phyloP scores from a whole-genome alignment of 2,113 vertebrate species.

The Perca schrenkii region DNA sequence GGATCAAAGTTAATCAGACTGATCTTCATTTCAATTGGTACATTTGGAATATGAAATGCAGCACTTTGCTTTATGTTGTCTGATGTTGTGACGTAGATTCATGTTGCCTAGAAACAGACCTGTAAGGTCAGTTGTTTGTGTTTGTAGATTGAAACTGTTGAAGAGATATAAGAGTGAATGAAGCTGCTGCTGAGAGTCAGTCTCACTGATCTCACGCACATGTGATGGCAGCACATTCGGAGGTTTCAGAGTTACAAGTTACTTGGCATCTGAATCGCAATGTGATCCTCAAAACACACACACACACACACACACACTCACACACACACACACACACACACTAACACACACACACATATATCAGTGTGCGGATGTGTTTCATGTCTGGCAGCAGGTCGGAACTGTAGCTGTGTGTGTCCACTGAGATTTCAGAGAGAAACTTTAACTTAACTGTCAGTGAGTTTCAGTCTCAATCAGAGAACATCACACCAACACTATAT shows the following conservation, averaged over 20 bases:
- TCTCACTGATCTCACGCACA: not conserved
- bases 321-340: constrained; percentile 9
- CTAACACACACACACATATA: not conserved
- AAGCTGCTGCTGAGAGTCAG: not conserved
- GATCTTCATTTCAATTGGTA: no score
- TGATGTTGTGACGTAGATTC: no score
- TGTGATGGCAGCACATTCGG: constrained; percentile 3
- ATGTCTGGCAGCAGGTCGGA: no score
- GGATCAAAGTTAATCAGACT: no score
- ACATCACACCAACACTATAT: no score
- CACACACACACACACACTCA: constrained; percentile 6
- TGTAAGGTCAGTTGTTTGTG: not conserved
- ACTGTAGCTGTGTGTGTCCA: no score
- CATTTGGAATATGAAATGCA: no score
- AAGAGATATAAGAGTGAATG: not conserved
- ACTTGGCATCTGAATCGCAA: constrained; percentile 51
- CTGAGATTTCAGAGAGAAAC: no score
- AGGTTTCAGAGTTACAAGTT: constrained; percentile 39
- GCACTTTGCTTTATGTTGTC: no score
- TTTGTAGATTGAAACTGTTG: not conserved
- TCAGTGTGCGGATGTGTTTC: not conserved
- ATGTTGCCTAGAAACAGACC: no score
- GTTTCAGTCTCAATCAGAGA: no score
- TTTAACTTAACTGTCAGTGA: no score
- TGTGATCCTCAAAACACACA: constrained; percentile 36